These are phyloP conservation scores for Nasonia giraulti DNA, from an alignment of 1,140 invertebrate genomes.

Conservation along the genomic window DNA sequence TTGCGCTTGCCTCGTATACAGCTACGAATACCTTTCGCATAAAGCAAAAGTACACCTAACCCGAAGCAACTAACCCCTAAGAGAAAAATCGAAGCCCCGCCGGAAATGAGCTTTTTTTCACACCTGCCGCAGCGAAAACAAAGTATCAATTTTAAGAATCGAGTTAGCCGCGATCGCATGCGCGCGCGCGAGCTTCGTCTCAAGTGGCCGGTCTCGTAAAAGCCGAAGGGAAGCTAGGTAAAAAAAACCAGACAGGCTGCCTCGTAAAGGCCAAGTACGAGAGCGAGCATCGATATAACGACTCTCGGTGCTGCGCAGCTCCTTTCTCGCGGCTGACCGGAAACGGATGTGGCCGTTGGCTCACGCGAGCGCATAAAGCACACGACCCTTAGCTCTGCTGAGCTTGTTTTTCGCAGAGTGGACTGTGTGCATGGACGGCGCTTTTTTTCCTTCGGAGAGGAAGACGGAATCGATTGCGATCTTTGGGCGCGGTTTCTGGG, in stretches of 20 bases:
- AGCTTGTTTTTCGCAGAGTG: conserved; percentile 2
- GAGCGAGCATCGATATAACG: conserved; percentile 4
- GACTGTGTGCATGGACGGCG: neutral
- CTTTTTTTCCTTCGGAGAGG: neutral
- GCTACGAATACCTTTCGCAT: neutral
- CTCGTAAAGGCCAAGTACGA: conserved; percentile 17
- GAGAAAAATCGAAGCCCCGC: no score
- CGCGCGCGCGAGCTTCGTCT: neutral
- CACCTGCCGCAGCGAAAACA: conserved; percentile 5
- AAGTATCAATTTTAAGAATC: conserved; percentile 41
- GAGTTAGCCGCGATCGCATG: neutral
- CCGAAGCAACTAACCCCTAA: no score
- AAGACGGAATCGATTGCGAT: neutral
- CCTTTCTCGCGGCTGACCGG: conserved; percentile 35
- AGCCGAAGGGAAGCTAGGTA: neutral
- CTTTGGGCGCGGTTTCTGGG: neutral
- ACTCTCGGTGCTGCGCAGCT: neutral
- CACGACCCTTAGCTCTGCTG: conserved; percentile 51
- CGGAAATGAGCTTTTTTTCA: conserved; percentile 16
- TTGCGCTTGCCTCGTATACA: no score
- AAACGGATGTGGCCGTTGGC: conserved; percentile 57
- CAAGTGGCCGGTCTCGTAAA: neutral
- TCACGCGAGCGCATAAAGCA: conserved; percentile 62
- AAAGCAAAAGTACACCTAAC: no score
- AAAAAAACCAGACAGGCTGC: neutral